Evolutionary conservation across 2,888 invertebrate species (phyloP).

Genomic region (Cantharis flavilabris): DNA sequence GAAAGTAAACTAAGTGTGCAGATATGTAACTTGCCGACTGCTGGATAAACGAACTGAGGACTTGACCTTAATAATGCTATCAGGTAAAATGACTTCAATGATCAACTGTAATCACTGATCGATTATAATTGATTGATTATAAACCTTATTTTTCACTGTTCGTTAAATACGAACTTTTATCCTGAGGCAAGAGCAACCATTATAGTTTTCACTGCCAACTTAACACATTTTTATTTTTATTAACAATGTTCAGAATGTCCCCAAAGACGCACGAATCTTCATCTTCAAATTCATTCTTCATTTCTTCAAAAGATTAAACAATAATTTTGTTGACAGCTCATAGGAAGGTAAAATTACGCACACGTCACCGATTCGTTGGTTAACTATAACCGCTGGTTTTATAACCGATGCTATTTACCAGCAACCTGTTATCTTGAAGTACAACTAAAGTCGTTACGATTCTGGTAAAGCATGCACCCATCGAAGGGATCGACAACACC

Average conservation of each 20-base stretch:
- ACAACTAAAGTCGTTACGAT: slow-evolving; percentile 24
- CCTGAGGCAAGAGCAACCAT: slow-evolving; percentile 48
- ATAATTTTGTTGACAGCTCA: slow-evolving; percentile 52
- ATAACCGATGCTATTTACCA: slow-evolving; percentile 27
- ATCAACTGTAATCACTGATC: slow-evolving; percentile 48
- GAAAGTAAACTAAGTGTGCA: slow-evolving; percentile 50
- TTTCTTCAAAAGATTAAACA: slow-evolving; percentile 40
- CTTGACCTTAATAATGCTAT: slow-evolving; percentile 48
- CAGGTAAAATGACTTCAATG: slow-evolving; percentile 49
- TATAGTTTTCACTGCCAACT: slow-evolving; percentile 51
- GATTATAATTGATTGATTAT: slow-evolving; percentile 52
- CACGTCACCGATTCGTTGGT: slow-evolving; percentile 54
- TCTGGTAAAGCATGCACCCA: slow-evolving; percentile 21
- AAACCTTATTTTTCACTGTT: slow-evolving; percentile 49
- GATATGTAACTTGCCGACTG: slow-evolving; percentile 57
- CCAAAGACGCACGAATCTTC: slow-evolving; percentile 45
- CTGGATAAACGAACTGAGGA: slow-evolving; percentile 53
- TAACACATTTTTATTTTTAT: slow-evolving; percentile 45
- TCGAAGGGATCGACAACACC: slow-evolving; percentile 12
- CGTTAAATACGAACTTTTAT: slow-evolving; percentile 49
- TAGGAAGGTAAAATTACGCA: slow-evolving; percentile 35
- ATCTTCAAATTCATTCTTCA: slow-evolving; percentile 48
- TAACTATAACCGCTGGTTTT: slow-evolving; percentile 25
- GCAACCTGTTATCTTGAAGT: slow-evolving; percentile 26
- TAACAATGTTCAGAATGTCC: slow-evolving; percentile 41